These are phyloP conservation scores for Polietes domitor DNA, from an alignment of 2,888 invertebrate species.

Conservation along the genomic window DNA sequence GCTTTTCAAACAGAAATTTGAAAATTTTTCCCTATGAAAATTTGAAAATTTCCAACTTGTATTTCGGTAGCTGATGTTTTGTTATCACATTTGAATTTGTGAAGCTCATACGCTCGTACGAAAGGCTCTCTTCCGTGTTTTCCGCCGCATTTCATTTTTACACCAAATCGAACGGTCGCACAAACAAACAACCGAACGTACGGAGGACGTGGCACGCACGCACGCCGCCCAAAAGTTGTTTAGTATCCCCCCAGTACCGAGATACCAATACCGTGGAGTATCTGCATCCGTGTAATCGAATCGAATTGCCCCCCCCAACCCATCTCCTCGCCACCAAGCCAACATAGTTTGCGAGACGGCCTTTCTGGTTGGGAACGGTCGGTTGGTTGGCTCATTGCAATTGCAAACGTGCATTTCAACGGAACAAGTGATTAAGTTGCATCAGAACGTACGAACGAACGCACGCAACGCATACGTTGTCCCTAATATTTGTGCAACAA, in stretches of 20 bases:
- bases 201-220: not conserved
- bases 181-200: not conserved
- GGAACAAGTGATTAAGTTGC: conserved; percentile 63
- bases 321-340: not conserved
- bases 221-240: conserved; percentile 55
- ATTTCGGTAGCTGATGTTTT: conserved; percentile 57
- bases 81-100: conserved; percentile 64
- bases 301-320: too few species aligned
- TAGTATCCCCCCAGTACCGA: not conserved
- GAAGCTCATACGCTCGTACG: conserved; percentile 51
- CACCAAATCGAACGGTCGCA: too few species aligned
- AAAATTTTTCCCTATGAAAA: conserved; percentile 64
- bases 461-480: not conserved
- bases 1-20: conserved; percentile 59
- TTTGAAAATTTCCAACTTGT: conserved; percentile 66
- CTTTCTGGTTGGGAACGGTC: not conserved
- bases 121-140: conserved; percentile 56
- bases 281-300: conserved; percentile 15
- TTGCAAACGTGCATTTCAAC: conserved; percentile 58
- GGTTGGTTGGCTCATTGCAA: conserved; percentile 36
- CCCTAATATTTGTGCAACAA: conserved; percentile 13
- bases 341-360: not conserved
- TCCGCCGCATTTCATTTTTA: too few species aligned
- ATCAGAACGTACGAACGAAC: too few species aligned
- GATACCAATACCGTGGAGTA: not conserved